phyloP scores from a whole-genome alignment of 1,140 invertebrate species.

The Dinoponera quadriceps region DNA sequence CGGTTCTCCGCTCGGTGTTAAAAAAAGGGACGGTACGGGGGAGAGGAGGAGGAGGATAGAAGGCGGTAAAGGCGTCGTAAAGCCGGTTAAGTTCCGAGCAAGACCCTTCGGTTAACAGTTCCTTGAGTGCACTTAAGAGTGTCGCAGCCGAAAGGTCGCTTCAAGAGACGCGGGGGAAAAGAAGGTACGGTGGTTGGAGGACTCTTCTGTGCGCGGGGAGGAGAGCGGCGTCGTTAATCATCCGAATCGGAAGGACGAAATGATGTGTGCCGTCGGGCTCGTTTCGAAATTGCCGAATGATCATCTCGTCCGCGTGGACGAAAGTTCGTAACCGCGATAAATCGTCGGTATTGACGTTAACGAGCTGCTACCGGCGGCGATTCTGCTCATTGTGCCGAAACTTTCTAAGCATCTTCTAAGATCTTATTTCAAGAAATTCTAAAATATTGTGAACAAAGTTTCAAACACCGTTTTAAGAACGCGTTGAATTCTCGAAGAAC shows the following conservation, averaged over 20 bases:
- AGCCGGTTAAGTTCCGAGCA: background rate
- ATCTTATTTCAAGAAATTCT: too few relatives aligned
- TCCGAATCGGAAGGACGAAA: constrained; percentile 30
- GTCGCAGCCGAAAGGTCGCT: constrained; percentile 40
- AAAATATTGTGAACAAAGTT: too few relatives aligned
- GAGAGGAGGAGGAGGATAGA: too few relatives aligned
- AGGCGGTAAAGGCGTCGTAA: constrained; percentile 1
- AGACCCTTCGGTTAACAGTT: constrained; percentile 9
- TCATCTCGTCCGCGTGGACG: constrained; percentile 51
- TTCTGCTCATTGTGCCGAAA: constrained; percentile 20
- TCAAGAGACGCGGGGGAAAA: background rate
- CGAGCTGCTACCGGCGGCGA: constrained; percentile 36
- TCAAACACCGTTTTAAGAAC: too few relatives aligned
- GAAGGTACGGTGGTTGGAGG: constrained; percentile 2
- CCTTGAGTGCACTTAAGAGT: constrained; percentile 14
- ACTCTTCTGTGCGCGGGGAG: background rate
- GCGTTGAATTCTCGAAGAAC: too few relatives aligned
- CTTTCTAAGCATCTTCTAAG: too few relatives aligned
- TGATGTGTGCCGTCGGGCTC: constrained; percentile 26
- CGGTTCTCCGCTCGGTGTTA: too few relatives aligned
- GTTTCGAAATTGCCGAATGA: constrained; percentile 70
- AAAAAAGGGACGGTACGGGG: too few relatives aligned
- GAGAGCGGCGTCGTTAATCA: constrained; percentile 44
- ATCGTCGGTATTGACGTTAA: constrained; percentile 41
- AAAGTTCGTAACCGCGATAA: constrained; percentile 68